Percentiles rank a stretch among this genome's conserved stretches.
phyloP scores from a whole-genome alignment of 2,888 invertebrate species.

The Asteroscopus sphinx region DNA sequence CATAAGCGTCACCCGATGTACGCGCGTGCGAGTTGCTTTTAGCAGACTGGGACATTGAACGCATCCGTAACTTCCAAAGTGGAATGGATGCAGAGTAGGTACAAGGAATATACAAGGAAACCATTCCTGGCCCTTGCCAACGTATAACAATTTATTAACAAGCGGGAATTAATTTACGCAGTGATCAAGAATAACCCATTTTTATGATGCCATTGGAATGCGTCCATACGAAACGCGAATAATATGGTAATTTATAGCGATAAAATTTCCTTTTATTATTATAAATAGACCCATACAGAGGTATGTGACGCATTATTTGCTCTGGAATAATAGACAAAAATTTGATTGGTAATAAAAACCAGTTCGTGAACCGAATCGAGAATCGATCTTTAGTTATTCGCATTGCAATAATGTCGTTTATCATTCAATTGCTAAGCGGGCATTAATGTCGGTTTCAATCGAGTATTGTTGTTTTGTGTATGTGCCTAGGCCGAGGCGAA shows the following conservation, averaged over 20 bases:
- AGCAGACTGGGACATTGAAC: slow-evolving; percentile 81
- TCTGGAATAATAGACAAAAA: slow-evolving; percentile 55
- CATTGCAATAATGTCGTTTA: slow-evolving; percentile 77
- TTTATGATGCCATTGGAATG: slow-evolving; percentile 46
- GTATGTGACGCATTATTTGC: slow-evolving; percentile 45
- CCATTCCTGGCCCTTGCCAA: slow-evolving; percentile 57
- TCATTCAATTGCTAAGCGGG: slow-evolving; percentile 80
- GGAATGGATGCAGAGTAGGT: slow-evolving; percentile 67
- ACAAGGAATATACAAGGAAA: slow-evolving; percentile 64
- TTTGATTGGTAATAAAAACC: slow-evolving; percentile 71
- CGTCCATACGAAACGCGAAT: slow-evolving; percentile 24
- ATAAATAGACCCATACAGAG: slow-evolving; percentile 26
- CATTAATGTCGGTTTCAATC: slow-evolving; percentile 79
- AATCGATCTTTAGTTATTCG: slow-evolving; percentile 67
- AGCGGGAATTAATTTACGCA: slow-evolving; percentile 46
- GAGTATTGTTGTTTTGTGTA: slow-evolving; percentile 66
- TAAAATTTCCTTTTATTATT: slow-evolving; percentile 38
- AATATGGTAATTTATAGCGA: slow-evolving; percentile 37
- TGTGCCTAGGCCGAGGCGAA: slow-evolving; percentile 54
- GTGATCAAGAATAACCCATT: slow-evolving; percentile 38
- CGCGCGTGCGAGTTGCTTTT: slow-evolving; percentile 78
- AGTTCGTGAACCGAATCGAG: slow-evolving; percentile 70
- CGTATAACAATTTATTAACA: slow-evolving; percentile 49
- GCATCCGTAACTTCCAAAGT: slow-evolving; percentile 75
- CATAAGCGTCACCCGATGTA: slow-evolving; percentile 72